Conservation (phyloP, 2,113 vertebrate genomes). For the Emydocephalus ijimae region DNA sequence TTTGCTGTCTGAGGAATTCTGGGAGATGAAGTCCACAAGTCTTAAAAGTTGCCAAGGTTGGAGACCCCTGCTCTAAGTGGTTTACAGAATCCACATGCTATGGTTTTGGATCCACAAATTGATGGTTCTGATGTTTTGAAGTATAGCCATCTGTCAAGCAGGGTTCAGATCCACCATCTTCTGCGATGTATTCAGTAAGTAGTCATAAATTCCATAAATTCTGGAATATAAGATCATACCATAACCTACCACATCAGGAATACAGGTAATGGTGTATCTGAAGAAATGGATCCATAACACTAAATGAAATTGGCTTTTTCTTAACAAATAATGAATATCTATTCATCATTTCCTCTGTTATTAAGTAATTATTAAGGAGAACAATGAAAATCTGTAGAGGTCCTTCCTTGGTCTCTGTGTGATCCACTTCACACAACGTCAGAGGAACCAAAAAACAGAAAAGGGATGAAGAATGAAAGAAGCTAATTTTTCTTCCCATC, state of each 20-base stretch:
- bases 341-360: background rate
- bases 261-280: background rate
- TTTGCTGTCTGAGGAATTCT: too few species aligned
- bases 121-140: background rate
- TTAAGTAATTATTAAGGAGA: background rate
- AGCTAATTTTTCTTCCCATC: background rate
- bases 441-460: background rate
- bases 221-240: conserved; percentile 1
- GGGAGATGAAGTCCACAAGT: too few species aligned
- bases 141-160: background rate
- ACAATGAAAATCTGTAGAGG: background rate
- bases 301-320: background rate
- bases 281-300: background rate
- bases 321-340: background rate
- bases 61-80: too few species aligned
- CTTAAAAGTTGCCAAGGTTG: too few species aligned
- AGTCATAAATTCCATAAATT: background rate
- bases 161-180: background rate
- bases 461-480: conserved; percentile 1
- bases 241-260: background rate
- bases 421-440: background rate
- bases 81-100: too few species aligned
- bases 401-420: background rate
- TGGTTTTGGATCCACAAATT: too few species aligned
- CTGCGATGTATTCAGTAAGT: background rate